These are phyloP conservation scores for Anguilla japonica DNA, from an alignment of 2,113 vertebrate genomes.

Conservation along the genomic window DNA sequence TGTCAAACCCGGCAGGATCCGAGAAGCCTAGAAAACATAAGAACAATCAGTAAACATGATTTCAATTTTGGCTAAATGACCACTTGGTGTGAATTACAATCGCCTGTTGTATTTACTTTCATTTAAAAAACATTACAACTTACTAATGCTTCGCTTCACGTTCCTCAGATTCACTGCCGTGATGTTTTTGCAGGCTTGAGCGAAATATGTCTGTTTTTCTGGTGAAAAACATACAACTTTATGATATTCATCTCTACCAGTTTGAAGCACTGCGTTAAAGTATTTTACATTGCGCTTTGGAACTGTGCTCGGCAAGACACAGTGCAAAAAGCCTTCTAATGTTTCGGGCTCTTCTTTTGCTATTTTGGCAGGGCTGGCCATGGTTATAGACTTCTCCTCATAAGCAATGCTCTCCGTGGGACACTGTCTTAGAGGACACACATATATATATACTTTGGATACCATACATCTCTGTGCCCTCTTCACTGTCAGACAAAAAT, in stretches of 20 bases:
- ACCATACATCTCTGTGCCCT: no score
- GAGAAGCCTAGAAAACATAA: neutral
- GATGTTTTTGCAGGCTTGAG: neutral
- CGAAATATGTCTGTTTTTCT: no score
- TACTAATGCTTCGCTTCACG: neutral
- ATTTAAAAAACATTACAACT: neutral
- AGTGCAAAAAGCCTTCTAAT: constrained; percentile 1
- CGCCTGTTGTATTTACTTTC: neutral
- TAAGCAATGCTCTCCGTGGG: neutral
- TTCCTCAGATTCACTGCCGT: neutral
- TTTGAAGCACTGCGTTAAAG: neutral
- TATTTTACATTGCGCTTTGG: neutral
- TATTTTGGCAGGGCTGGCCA: neutral
- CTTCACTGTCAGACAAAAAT: no score
- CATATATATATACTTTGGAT: no score
- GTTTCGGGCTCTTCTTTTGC: neutral
- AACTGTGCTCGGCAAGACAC: neutral
- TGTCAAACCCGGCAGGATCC: no score
- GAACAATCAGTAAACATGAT: neutral
- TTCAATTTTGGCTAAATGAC: neutral
- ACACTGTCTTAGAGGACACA: no score
- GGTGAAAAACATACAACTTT: no score
- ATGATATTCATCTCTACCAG: neutral
- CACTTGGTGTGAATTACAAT: neutral
- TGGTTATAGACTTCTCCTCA: neutral